Evolutionary conservation across 2,113 vertebrate species (phyloP).

Genomic region (Mesitornis unicolor): DNA sequence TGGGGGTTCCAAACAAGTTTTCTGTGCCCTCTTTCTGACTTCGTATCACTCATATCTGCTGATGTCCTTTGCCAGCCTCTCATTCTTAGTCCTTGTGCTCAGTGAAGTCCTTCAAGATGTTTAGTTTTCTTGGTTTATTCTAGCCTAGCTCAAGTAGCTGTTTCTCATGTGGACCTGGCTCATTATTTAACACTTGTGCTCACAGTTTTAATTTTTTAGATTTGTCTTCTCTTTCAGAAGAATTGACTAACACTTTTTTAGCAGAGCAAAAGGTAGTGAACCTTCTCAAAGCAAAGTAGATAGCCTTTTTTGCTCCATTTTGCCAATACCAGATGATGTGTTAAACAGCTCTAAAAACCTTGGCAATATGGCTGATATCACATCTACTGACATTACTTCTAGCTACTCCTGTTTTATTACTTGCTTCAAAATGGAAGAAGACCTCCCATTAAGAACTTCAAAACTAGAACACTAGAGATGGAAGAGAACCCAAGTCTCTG

Average conservation of each 20-base stretch:
- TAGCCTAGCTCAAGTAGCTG: not conserved
- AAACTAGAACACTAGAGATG: not conserved
- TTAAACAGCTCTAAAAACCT: conserved; percentile 1
- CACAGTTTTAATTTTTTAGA: not conserved
- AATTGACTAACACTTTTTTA: not conserved
- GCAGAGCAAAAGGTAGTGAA: not conserved
- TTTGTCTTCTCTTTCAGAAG: not conserved
- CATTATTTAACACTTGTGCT: not conserved
- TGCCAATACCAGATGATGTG: not conserved
- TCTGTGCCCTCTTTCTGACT: not conserved
- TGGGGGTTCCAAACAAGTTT: not conserved
- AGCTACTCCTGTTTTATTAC: conserved; percentile 36
- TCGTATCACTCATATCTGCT: not conserved
- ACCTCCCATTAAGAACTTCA: conserved; percentile 21
- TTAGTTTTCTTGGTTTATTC: not conserved
- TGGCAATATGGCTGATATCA: not conserved
- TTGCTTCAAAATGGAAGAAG: conserved; percentile 43
- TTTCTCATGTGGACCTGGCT: not conserved
- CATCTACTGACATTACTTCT: conserved; percentile 27
- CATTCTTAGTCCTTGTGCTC: not conserved
- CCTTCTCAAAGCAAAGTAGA: not conserved
- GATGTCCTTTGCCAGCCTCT: not conserved
- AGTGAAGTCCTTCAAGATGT: not conserved
- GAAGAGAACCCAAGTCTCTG: not conserved
- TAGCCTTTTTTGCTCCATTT: not conserved